These are phyloP conservation scores for Rhodinocichla rosea DNA, from an alignment of 2,113 vertebrate species.

Conservation along the genomic window DNA sequence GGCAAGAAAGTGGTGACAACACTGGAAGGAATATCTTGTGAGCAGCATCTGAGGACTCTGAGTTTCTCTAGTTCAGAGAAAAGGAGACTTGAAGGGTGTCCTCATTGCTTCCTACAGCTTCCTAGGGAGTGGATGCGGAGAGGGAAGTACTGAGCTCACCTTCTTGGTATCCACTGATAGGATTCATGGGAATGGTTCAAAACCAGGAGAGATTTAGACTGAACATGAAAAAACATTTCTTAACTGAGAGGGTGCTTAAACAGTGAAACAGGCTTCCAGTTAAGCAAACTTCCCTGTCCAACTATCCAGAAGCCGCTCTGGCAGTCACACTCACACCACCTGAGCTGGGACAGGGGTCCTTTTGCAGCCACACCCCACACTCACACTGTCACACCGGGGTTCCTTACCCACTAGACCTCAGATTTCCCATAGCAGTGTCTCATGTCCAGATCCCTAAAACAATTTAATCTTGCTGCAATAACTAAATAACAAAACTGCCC, in stretches of 20 bases:
- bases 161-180: background rate
- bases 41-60: background rate
- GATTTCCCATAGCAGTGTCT: background rate
- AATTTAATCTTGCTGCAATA: background rate
- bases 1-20: background rate
- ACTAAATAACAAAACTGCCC: background rate
- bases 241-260: background rate
- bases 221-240: background rate
- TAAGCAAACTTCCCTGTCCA: background rate
- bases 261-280: background rate
- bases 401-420: background rate
- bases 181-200: background rate
- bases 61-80: background rate
- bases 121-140: background rate
- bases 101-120: background rate
- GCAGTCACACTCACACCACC: accelerated
- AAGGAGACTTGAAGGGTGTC: background rate
- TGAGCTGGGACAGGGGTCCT: background rate
- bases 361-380: background rate
- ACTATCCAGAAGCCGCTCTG: background rate
- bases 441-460: background rate
- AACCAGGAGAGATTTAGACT: background rate
- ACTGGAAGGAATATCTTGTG: background rate
- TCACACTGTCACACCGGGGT: background rate
- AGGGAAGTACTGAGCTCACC: background rate